Evolutionary conservation across 2,797 vertebrate genomes (phyloP).

Genomic region (Cottoperca gobio): DNA sequence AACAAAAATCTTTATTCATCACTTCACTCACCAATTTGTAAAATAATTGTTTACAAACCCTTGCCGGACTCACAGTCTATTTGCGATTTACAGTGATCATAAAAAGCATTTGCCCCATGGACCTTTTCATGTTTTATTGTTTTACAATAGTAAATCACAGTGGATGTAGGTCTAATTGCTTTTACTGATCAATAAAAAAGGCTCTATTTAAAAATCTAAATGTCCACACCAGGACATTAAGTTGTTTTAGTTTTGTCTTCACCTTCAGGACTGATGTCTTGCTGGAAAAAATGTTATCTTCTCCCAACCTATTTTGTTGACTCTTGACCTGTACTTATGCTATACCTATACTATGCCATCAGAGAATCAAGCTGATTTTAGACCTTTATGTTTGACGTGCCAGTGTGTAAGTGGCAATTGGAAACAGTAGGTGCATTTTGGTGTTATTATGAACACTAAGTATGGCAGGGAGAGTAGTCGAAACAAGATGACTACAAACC

Average conservation of each 20-base stretch:
- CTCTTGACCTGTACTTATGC: too few species aligned
- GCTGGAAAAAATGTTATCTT: too few species aligned
- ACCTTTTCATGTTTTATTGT: not conserved
- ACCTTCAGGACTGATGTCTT: not conserved
- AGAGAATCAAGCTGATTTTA: not conserved
- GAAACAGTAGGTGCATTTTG: not conserved
- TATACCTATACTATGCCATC: too few species aligned
- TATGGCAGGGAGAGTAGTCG: not conserved
- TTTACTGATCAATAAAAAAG: not conserved
- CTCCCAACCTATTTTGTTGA: not conserved
- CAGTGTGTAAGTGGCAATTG: not conserved
- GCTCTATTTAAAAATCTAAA: not conserved
- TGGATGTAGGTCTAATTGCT: not conserved
- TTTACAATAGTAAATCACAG: slow-evolving; percentile 2
- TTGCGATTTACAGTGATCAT: not conserved
- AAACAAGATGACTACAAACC: not conserved
- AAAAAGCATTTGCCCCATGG: not conserved
- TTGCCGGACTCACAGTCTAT: not conserved
- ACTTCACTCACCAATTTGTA: not conserved
- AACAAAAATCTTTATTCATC: not conserved
- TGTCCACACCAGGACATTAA: not conserved
- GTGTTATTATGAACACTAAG: not conserved
- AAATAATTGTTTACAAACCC: not conserved
- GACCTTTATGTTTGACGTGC: not conserved
- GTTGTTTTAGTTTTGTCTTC: not conserved